These are phyloP conservation scores for Chaetoderma sp. DNA, from an alignment of 2,888 invertebrate genomes.

Conservation along the genomic window DNA sequence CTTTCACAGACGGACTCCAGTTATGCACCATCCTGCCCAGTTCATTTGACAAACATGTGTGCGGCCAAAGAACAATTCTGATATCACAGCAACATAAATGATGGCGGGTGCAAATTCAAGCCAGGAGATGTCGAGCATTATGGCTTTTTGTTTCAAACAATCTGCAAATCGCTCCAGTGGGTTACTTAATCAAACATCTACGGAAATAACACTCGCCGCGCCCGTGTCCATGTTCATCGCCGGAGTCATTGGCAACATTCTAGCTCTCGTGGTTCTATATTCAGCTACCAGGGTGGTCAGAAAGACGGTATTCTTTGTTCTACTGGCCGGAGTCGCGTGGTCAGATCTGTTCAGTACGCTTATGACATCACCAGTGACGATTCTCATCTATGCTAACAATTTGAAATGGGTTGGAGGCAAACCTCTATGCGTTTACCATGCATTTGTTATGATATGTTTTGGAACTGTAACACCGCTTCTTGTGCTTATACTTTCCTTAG, in stretches of 20 bases:
- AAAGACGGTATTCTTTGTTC: slow-evolving; percentile 63
- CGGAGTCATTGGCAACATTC: slow-evolving; percentile 65
- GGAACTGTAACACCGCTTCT: slow-evolving; percentile 65
- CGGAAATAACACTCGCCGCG: slow-evolving; percentile 9
- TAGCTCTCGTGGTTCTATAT: slow-evolving; percentile 66
- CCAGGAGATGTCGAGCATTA: too few species aligned
- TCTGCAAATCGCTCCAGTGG: too few species aligned
- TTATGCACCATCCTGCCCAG: too few species aligned
- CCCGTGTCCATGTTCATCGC: slow-evolving; percentile 53
- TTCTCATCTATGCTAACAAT: slow-evolving; percentile 58
- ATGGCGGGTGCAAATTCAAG: too few species aligned
- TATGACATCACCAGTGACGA: slow-evolving; percentile 59
- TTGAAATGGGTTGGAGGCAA: slow-evolving; percentile 63
- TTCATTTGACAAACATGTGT: too few species aligned
- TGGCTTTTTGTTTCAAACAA: too few species aligned
- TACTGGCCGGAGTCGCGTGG: slow-evolving; percentile 63
- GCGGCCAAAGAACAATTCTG: too few species aligned
- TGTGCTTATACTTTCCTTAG: slow-evolving; percentile 67
- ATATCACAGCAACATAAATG: too few species aligned
- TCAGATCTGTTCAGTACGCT: slow-evolving; percentile 68
- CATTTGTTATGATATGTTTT: slow-evolving; percentile 66
- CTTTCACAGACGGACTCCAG: too few species aligned
- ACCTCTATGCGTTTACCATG: slow-evolving; percentile 65
- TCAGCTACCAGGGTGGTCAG: slow-evolving; percentile 54
- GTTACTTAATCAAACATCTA: too few species aligned